Base-by-base conservation (phyloP, 1,140 invertebrate genomes). In the Halesus radiatus region DNA sequence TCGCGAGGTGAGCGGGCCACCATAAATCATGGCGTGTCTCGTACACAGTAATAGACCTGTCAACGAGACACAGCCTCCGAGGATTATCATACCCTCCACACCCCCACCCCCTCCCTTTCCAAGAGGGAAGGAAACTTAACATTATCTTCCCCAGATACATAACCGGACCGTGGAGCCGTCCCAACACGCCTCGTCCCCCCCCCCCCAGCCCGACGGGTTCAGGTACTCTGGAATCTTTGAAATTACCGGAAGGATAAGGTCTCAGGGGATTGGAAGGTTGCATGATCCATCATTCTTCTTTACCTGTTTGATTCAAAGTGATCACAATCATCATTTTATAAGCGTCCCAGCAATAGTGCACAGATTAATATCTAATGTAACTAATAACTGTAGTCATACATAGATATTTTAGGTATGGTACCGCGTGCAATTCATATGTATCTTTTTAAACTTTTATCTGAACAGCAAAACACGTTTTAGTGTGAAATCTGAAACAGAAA, bases 1-100 rank as follows among this genome's bases (percentile, higher is more conserved):
- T 26, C 50, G 45, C n/a, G n/a, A 72, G 68, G 68, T 72, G 68
- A 50, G 50, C 37, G 53, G 70, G 53, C 37, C 26, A 76, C 60
- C 79, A 83, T 83, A 83, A 83, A 83, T 83, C 82, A 83, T 80
- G 76, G 76, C 37, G 78, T 72, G 82, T 80, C 73, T 58, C 79
- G 79, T 77, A 75, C 82, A 80, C 78, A 80, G 82, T 83, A 83
- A 83, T 83, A 83, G 82, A 83, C 58, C 82, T 83, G 82, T 83
- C 82, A 76, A 16, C 79, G 23, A 54, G 77, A 80, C 58, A 80
- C 75, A 54, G 72, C 77, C 81, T 75, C 56, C 66, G 74, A 72
- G 82, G 82, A 83, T 83, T 83, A 83, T 80, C 81, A 79, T 62
- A 66, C 60, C 81, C 58, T 23, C 20, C 64, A 62, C 79, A 60